These are phyloP conservation scores for Pyrrhia umbra DNA, from an alignment of 2,888 invertebrate genomes.

Conservation along the genomic window DNA sequence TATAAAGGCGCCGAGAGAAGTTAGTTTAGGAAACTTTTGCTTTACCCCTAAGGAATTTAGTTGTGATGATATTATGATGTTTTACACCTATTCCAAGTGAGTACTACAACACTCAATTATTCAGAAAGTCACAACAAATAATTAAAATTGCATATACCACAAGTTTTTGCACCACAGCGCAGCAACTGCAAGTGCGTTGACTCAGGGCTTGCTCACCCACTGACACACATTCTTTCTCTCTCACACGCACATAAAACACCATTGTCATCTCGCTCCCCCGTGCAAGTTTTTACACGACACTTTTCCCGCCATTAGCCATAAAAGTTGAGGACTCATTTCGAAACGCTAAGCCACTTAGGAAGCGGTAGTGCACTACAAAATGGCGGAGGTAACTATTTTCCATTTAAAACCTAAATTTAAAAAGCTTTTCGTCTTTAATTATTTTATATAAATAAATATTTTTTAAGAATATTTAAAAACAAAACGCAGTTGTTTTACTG, in stretches of 20 bases:
- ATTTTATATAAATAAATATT: too few relatives aligned
- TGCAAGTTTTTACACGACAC: slow-evolving; percentile 77
- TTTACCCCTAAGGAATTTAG: too few relatives aligned
- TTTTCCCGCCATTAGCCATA: slow-evolving; percentile 83
- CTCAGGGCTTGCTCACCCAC: slow-evolving; percentile 81
- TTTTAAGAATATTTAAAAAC: background rate
- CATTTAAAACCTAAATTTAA: slow-evolving; percentile 10
- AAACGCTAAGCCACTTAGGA: slow-evolving; percentile 66
- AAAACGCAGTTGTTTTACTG: background rate
- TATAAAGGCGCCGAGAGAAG: too few relatives aligned
- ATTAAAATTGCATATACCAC: slow-evolving; percentile 51
- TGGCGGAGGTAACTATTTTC: slow-evolving; percentile 18
- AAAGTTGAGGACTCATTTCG: slow-evolving; percentile 77
- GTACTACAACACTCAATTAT: slow-evolving; percentile 1
- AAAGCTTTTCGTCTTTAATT: too few relatives aligned
- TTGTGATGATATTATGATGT: background rate
- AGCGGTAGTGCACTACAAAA: slow-evolving; percentile 61
- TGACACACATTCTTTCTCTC: slow-evolving; percentile 81
- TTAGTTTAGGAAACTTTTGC: too few relatives aligned
- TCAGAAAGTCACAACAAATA: slow-evolving; percentile 35
- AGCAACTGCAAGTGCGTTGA: slow-evolving; percentile 77
- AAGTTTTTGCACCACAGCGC: slow-evolving; percentile 46
- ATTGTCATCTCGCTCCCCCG: slow-evolving; percentile 68
- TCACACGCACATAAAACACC: slow-evolving; percentile 62
- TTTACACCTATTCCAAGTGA: background rate